Base-by-base conservation (phyloP, 2,888 invertebrate species). In the Mythimna impura region DNA sequence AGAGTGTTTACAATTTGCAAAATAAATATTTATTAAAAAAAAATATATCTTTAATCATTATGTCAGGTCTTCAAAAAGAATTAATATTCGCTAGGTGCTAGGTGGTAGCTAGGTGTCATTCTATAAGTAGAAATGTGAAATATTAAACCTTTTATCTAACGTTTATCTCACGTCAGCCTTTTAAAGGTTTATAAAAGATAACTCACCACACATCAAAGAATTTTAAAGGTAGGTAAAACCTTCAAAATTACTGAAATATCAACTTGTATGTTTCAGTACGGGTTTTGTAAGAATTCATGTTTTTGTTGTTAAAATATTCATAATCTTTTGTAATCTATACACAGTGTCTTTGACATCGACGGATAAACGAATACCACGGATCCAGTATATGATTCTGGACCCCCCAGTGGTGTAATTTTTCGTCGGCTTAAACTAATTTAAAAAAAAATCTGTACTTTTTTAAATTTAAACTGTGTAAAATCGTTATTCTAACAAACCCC, bases 121-220 rank as follows among this genome's bases (percentile, higher is more conserved):
- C 8, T n/a, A n/a, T 43, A 61, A 7, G 22, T 22, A 22, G 40
- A 25, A 7, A 20, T 40, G 17, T 40, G 1, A 71, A 68, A 36
- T 71, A 36, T 50, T 36, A 58, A 58, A 40, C 9, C 40, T 73
- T 40, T 25, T 40, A 20, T 25, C 3, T 3, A 17, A 58, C 22
- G 40, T 73, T 64, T 63, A 20, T 60, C 3, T 34, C 22, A 22
- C 8, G 5, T 12, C 12, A 8, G 6, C 34, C 20, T 34, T 72
- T n/a, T 5, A 54, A 60, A 62, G 71, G 12, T 1, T 40, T n/a
- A 20, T 5, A 36, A 70, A 66, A 60, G 50, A 30, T 61, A 22
- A 40, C 25, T 36, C 20, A 34, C 6, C 47, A 2, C 5, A 30
- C 22, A 64, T 74, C 50, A 73, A 74, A 73, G 30, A 36, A 50